Evolutionary conservation across 2,113 vertebrate species (phyloP), one percentile per base, ranked within the genome.

Genomic region (Triplophysa dalaica): DNA sequence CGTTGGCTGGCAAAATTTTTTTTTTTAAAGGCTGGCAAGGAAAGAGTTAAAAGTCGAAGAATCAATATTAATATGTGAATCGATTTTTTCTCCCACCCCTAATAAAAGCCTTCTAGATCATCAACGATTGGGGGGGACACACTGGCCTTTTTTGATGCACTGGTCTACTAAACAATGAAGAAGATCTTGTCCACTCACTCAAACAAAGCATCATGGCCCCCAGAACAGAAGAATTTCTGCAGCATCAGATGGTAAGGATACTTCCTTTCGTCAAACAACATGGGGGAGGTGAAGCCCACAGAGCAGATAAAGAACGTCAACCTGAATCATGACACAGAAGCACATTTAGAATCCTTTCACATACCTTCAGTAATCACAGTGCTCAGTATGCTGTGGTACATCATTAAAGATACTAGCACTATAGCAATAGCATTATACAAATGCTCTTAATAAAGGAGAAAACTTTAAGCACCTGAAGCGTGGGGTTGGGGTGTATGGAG

Each of bases 261-360:
- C 82, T 98, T 98, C 70, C 96, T 92, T 87, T 98, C 96, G 84
- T 98, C 96, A 87, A 98, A 98, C 80, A 98, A 78, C 96, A 98
- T 98, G 63, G 96, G 96, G 1, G 96, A 98, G 19, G 95, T 98
- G 85, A 98, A 98, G 45, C 96, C 96, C 87, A 98, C 96, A 2
- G 96, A 97, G 89, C 96, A 98, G 88, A 98, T 98, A 89, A 97
- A 98, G 90, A 98, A 98, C 1, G 96, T 98, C 87, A 98, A 84
- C 87, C 96, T 98, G 87, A 80, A 82, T 63, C 29, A 52, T 77
- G 64, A 11, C 17, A 61, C 29, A 77, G 26, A 56, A 4, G 68
- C n/a, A 19, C 9, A 60, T 79, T 81, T 7, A 66, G 0, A 66
- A 61, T 17, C 17, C 26, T 72, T 67, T 64, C n/a, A 58, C 4